phyloP scores from a whole-genome alignment of 2,113 vertebrate species.

The Aythya baeri region DNA sequence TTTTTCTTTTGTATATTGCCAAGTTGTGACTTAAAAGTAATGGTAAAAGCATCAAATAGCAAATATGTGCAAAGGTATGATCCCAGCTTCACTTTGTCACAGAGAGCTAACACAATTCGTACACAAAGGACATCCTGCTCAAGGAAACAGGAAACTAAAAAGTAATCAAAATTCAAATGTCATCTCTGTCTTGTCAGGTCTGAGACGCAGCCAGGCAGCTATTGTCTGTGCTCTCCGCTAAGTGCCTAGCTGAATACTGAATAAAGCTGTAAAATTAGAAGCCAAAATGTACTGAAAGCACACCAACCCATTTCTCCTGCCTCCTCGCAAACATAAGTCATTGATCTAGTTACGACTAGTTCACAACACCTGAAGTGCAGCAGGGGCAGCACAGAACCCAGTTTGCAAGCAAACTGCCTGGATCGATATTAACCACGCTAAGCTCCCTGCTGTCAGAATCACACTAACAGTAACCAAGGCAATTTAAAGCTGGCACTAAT shows the following conservation, averaged over 20 bases:
- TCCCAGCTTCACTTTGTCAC: not conserved
- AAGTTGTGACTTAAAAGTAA: not conserved
- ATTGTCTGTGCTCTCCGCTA: not conserved
- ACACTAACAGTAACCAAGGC: fast-evolving
- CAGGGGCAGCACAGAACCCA: not conserved
- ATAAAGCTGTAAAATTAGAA: not conserved
- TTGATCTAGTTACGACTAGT: not conserved
- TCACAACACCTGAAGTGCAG: not conserved
- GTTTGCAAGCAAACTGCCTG: not conserved
- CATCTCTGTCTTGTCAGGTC: not conserved
- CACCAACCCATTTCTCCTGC: not conserved
- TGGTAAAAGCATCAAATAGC: not conserved
- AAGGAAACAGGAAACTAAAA: not conserved
- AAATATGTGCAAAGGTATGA: not conserved
- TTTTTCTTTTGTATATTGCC: not conserved
- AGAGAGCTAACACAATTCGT: not conserved
- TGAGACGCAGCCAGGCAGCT: not conserved
- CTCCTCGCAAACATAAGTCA: not conserved
- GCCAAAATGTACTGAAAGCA: not conserved
- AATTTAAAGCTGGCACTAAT: not conserved
- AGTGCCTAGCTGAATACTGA: not conserved
- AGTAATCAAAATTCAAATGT: not conserved
- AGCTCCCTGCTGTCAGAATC: not conserved
- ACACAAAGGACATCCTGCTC: not conserved
- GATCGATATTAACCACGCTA: not conserved